phyloP scores from a whole-genome alignment of 2,113 vertebrate species.

The Acinonyx jubatus region DNA sequence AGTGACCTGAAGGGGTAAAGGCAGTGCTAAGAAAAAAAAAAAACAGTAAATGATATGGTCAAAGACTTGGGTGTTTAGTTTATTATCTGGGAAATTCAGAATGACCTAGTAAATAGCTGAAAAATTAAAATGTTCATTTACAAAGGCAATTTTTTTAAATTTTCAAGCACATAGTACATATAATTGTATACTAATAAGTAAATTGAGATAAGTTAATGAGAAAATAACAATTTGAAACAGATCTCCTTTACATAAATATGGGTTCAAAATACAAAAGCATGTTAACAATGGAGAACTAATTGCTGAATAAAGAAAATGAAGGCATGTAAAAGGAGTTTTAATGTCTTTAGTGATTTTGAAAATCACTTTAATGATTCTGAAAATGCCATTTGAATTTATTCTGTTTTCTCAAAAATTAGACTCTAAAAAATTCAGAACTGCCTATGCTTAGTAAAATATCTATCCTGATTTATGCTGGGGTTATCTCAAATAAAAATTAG shows the following conservation, averaged over 20 bases:
- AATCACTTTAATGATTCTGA: constrained; percentile 27
- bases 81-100: background rate
- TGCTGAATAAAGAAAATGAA: constrained; percentile 38
- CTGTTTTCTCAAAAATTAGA: background rate
- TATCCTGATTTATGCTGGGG: background rate
- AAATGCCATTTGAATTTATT: background rate
- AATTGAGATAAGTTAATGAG: constrained; percentile 47
- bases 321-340: background rate
- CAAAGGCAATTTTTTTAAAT: constrained; percentile 16
- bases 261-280: constrained; percentile 20
- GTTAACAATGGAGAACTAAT: background rate
- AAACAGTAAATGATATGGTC: background rate
- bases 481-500: background rate
- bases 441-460: background rate
- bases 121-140: constrained; percentile 38
- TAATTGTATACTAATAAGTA: constrained; percentile 55
- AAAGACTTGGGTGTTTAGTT: background rate
- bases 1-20: background rate
- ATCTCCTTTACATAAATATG: constrained; percentile 10
- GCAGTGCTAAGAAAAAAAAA: background rate
- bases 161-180: background rate
- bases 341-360: constrained; percentile 10
- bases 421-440: background rate
- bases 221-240: constrained; percentile 58
- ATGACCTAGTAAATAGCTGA: background rate